A percentile compares a stretch with the other conserved stretches of the same genome.
These are phyloP conservation scores for Scylla paramamosain DNA, from an alignment of 1,140 invertebrate species.

Conservation along the genomic window DNA sequence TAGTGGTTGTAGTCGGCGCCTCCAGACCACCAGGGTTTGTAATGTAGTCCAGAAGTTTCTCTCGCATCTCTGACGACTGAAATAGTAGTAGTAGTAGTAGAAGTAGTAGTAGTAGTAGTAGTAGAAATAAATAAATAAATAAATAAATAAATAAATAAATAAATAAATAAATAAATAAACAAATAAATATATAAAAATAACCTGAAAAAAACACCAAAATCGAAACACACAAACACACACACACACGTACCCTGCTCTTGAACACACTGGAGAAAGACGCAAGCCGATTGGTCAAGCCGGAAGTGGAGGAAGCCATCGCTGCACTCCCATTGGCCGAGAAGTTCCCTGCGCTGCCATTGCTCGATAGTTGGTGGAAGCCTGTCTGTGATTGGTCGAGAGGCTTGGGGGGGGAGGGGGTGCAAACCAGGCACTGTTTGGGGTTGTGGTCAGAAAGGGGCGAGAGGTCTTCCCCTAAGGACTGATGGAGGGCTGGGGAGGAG, in stretches of 20 bases:
- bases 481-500: conserved; percentile 78
- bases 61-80: conserved; percentile 95
- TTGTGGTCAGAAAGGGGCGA: conserved; percentile 79
- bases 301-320: too few relatives aligned
- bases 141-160: neutral
- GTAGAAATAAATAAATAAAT: neutral
- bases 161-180: too few relatives aligned
- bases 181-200: too few relatives aligned
- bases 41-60: conserved; percentile 96
- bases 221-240: neutral
- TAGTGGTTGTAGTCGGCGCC: too few relatives aligned
- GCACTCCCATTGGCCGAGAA: too few relatives aligned
- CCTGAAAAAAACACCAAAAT: too few relatives aligned
- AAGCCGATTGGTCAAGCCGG: conserved; percentile 17
- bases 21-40: conserved; percentile 88
- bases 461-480: conserved; percentile 77
- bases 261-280: conserved; percentile 64
- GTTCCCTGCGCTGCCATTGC: too few relatives aligned
- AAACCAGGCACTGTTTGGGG: conserved; percentile 79
- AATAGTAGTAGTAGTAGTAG: conserved; percentile 26
- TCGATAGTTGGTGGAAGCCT: too few relatives aligned
- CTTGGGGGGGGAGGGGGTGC: conserved; percentile 55
- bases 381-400: neutral
- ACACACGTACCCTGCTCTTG: conserved; percentile 55
- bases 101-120: conserved; percentile 33